Evolutionary conservation across 2,888 invertebrate species (phyloP), one percentile per base, ranked within the genome.

Genomic region (Gasteruption jaculator): DNA sequence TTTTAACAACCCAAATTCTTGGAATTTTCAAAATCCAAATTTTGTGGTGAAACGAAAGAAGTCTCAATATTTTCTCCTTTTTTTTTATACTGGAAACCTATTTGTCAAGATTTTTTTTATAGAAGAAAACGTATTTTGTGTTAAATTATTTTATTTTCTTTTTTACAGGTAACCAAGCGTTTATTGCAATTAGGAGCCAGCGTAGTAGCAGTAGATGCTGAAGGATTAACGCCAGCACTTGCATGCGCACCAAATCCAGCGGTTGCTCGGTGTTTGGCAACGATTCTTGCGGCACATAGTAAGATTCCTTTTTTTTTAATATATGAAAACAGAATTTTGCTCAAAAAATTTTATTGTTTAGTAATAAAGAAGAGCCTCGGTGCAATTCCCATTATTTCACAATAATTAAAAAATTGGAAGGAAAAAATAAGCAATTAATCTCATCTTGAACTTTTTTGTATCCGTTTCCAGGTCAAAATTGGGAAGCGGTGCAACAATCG

Each of bases 221-320:
- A 76, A 49, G 81, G 81, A 26, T 68, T 79, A 49, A 80, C 79
- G 1, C 81, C 82, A n/a, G 80, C 80, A 3, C 62, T 82, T 45
- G 75, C 78, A 26, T 82, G 82, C 63, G 80, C 81, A 10, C 78
- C 80, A 2, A 78, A 76, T 61, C 69, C 71, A 32, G 73, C 73
- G 34, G 80, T 81, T 5, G 81, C 81, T 11, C 76, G 79, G 51
- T 82, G 82, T 60, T 71, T 82, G 34, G 74, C 78, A 19, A 74
- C 80, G 20, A 79, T 81, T 52, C 62, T 78, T 5, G 57, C 64
- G n/a, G 61, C 64, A 7, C 63, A 64, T n/a, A 63, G 63, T 63
- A 46, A 18, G 32, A 34, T 31, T 18, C 6, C 6, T 19, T 24
- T 3, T n/a, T 18, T 7, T 8, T 16, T 11, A n/a, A 15, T 18